Evolutionary conservation across 2,113 vertebrate species (phyloP), one percentile per base, ranked within the genome.

Genomic region (Bubalus kerabau): DNA sequence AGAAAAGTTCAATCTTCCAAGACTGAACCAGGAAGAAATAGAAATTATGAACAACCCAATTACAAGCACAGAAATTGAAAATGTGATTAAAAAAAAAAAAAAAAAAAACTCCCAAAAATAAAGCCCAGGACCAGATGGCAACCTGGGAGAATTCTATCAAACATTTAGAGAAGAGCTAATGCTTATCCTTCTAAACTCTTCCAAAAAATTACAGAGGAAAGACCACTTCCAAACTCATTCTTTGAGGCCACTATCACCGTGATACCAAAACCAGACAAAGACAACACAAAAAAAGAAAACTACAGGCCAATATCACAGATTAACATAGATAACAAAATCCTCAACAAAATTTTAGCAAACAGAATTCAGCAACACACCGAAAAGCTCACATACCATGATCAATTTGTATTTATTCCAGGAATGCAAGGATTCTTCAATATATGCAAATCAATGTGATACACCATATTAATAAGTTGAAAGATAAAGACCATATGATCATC

Each of bases 61-160:
- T 71, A 36, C 9, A 71, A 36, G 19, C 19, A 71, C 67, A 36
- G 67, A 71, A 36, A 71, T 71, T 71, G n/a, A 71, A 36, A 4
- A 19, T 71, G 19, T 71, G n/a, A 36, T 71, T 5, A 11, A n/a
- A 64, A 64, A n/a, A n/a, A 32, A 62, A 19, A 60, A 30, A 36
- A 12, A 60, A 60, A 67, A 6, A 71, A 11, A 5, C 19, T 40
- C 67, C 67, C n/a, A 0, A 0, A 40, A 23, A 40, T 40, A 40
- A 71, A 71, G 9, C 19, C n/a, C n/a, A 71, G 67, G 67, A 71
- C 67, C n/a, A 71, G 67, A 23, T 40, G n/a, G 19, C 19, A 40
- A 40, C 67, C n/a, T 71, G 67, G 67, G 5, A 71, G n/a, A 71
- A 40, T 40, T 40, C n/a, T 71, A 23, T 71, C 67, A 71, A 71